These are phyloP conservation scores for Monodelphis domestica DNA, from an alignment of 2,797 vertebrate genomes.

Conservation along the genomic window DNA sequence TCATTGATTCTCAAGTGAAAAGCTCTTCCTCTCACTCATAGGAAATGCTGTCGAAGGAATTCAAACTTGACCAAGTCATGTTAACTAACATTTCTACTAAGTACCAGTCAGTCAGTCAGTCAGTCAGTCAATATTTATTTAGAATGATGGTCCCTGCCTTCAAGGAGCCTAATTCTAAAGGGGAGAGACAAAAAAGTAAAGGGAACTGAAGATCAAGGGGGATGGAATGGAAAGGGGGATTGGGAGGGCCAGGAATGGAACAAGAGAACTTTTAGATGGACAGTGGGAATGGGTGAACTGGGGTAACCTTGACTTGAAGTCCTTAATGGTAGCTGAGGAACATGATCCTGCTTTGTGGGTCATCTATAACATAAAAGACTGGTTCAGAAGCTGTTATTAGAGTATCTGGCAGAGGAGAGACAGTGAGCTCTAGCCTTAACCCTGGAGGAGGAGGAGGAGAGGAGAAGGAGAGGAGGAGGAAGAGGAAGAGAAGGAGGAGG, in stretches of 20 bases:
- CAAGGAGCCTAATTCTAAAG: not conserved
- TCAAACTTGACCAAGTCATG: not conserved
- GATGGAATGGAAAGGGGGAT: not conserved
- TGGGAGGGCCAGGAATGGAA: not conserved
- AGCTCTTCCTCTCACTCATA: not conserved
- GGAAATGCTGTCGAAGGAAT: not conserved
- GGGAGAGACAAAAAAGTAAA: not conserved
- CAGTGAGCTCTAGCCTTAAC: not conserved
- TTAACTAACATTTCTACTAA: not conserved
- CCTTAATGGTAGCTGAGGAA: not conserved
- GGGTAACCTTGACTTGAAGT: not conserved
- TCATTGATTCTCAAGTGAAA: not conserved
- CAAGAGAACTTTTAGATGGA: not conserved
- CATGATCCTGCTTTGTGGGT: not conserved
- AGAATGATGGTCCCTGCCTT: not conserved
- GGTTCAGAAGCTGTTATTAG: not conserved
- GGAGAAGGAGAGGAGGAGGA: no score
- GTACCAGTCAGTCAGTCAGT: not conserved
- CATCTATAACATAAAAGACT: not conserved
- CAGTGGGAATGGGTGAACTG: not conserved
- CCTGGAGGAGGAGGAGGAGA: no score
- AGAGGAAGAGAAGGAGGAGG: no score
- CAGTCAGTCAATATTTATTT: not conserved
- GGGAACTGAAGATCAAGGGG: rapidly evolving
- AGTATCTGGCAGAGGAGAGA: not conserved